These are phyloP conservation scores for Polypterus senegalus DNA, from an alignment of 2,113 vertebrate genomes.

Conservation along the genomic window DNA sequence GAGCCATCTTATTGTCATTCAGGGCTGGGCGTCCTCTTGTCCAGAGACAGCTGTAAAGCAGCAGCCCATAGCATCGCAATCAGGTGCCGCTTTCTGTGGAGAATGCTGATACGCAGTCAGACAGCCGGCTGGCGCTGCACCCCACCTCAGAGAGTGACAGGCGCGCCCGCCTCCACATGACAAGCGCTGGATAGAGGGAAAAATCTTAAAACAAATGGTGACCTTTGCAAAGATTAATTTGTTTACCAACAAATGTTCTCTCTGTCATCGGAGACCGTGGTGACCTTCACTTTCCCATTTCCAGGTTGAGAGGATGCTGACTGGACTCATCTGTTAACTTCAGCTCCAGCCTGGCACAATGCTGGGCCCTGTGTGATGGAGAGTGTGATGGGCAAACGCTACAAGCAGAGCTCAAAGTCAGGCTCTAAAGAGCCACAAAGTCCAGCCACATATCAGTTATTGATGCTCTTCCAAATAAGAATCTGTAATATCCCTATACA, in stretches of 20 bases:
- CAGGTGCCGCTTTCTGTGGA: constrained; percentile 69
- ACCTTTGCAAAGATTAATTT: constrained; percentile 96
- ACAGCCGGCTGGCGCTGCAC: constrained; percentile 51
- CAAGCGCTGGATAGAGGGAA: constrained; percentile 50
- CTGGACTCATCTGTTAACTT: constrained; percentile 69
- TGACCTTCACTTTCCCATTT: constrained; percentile 76
- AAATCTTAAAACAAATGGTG: constrained; percentile 80
- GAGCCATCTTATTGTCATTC: constrained; percentile 87
- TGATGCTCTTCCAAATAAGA: too few relatives aligned
- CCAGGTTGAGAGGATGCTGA: constrained; percentile 56
- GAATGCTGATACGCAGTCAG: constrained; percentile 72
- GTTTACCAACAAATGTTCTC: constrained; percentile 72
- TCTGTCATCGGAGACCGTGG: constrained; percentile 70
- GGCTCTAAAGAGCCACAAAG: too few relatives aligned
- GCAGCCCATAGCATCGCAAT: constrained; percentile 89
- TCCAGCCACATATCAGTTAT: too few relatives aligned
- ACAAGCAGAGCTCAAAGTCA: too few relatives aligned
- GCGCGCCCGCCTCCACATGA: constrained; percentile 63
- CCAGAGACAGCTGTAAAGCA: constrained; percentile 95
- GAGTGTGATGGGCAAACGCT: too few relatives aligned
- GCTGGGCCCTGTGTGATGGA: too few relatives aligned
- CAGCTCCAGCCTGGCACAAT: constrained; percentile 37
- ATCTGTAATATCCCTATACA: too few relatives aligned
- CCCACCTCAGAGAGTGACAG: constrained; percentile 70
- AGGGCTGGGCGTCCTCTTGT: constrained; percentile 72